Conservation (phyloP, 1,140 invertebrate species). For the Leptinotarsa lineolata region DNA sequence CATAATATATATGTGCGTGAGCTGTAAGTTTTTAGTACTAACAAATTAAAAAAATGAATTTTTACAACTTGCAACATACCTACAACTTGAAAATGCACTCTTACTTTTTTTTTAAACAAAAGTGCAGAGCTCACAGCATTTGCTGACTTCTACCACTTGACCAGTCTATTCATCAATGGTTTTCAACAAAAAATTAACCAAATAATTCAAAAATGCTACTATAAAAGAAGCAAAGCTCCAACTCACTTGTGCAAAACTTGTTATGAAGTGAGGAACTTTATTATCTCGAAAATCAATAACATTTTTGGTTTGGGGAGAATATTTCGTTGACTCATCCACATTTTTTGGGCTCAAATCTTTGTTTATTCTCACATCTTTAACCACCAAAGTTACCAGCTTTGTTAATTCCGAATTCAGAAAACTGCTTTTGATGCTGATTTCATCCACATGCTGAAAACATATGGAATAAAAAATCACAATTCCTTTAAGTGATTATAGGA, state of each 20-base stretch:
- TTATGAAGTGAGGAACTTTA: slow-evolving; percentile 76
- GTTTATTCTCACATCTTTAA: slow-evolving; percentile 82
- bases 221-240: not conserved
- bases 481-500: no score
- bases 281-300: slow-evolving; percentile 72
- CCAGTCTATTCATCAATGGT: no score
- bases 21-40: no score
- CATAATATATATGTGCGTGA: no score
- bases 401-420: slow-evolving; percentile 88
- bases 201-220: no score
- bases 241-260: slow-evolving; percentile 78
- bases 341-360: slow-evolving; percentile 66
- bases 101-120: no score
- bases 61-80: no score
- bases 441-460: slow-evolving; percentile 63
- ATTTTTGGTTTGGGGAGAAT: slow-evolving; percentile 48
- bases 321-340: not conserved
- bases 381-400: slow-evolving; percentile 82
- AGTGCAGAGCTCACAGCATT: no score
- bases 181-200: no score
- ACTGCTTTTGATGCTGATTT: slow-evolving; percentile 84
- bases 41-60: no score
- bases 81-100: no score
- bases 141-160: no score
- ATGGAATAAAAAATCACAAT: not conserved